Percentiles rank a stretch among this genome's conserved stretches.
Evolutionary conservation across 2,113 vertebrate genomes (phyloP).

Genomic region (Myanophis thanlyinensis): DNA sequence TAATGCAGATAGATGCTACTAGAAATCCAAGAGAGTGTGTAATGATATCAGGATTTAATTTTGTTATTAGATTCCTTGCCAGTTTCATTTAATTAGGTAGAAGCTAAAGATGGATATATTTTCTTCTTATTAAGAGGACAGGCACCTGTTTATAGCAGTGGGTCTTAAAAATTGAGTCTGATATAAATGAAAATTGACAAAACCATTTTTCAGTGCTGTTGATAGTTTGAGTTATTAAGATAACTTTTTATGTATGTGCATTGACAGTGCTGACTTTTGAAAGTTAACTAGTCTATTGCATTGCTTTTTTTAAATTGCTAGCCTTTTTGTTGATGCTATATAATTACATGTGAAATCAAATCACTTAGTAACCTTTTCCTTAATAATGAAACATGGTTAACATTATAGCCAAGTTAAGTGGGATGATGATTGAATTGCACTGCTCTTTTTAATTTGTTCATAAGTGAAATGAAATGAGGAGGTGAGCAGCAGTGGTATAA

Average conservation of each 20-base stretch:
- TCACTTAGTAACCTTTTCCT: neutral
- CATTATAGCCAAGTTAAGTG: neutral
- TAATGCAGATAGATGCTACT: neutral
- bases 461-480: neutral
- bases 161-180: neutral
- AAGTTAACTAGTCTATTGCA: neutral
- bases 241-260: neutral
- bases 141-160: neutral
- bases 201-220: neutral
- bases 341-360: neutral
- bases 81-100: neutral
- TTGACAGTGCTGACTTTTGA: neutral
- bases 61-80: neutral
- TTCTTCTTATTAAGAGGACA: neutral
- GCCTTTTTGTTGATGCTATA: neutral
- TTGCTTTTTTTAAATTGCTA: neutral
- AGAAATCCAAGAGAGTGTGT: neutral
- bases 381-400: neutral
- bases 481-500: neutral
- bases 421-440: neutral
- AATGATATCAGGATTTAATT: neutral
- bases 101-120: neutral
- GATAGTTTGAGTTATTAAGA: neutral
- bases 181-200: neutral
- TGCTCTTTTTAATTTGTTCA: neutral